These are phyloP conservation scores for Sebastes steindachneri DNA, from an alignment of 2,797 vertebrate species.

Conservation along the genomic window DNA sequence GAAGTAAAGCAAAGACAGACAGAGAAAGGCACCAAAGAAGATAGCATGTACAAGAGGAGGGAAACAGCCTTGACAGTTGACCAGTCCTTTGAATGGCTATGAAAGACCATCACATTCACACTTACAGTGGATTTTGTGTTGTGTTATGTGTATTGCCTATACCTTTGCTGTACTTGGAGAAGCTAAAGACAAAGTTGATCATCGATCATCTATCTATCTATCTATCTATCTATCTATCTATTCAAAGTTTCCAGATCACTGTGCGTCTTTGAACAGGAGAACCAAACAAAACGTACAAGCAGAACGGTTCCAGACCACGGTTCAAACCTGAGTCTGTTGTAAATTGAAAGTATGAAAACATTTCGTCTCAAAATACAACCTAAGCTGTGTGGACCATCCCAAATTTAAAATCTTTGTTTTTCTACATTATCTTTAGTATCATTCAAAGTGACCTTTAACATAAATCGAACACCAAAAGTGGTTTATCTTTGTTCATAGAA, in stretches of 20 bases:
- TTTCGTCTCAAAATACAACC: too few species aligned
- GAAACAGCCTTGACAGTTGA: not conserved
- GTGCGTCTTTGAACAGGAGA: not conserved
- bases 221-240: not conserved
- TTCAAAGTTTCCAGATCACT: not conserved
- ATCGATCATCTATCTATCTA: too few species aligned
- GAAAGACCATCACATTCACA: not conserved
- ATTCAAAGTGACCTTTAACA: too few species aligned
- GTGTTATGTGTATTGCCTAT: too few species aligned
- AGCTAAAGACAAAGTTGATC: too few species aligned
- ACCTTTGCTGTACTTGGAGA: too few species aligned
- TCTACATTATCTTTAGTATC: too few species aligned
- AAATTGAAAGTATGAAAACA: not conserved
- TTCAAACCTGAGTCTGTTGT: not conserved
- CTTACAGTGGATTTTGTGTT: not conserved
- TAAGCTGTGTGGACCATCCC: too few species aligned
- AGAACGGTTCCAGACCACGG: not conserved
- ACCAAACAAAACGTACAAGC: not conserved
- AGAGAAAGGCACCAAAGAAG: not conserved
- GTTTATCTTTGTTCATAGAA: too few species aligned
- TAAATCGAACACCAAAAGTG: too few species aligned
- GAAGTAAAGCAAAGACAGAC: not conserved
- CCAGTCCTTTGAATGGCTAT: not conserved
- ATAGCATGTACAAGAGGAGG: not conserved
- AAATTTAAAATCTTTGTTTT: too few species aligned